Evolutionary conservation across 2,797 vertebrate genomes (phyloP).

Genomic region (Micrastur ruficollis): DNA sequence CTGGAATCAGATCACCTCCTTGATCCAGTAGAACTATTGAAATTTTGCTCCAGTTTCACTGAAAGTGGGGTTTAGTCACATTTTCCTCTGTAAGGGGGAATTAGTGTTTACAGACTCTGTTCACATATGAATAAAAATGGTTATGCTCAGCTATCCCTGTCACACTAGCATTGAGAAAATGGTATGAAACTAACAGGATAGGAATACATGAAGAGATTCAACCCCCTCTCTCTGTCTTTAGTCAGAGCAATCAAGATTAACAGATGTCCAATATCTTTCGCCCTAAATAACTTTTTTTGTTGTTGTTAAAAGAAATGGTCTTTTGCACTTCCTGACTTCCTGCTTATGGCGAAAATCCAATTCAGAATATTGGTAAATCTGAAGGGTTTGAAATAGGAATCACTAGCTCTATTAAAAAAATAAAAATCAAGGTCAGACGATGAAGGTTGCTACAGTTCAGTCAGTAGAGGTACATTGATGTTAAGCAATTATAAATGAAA

Average conservation of each 20-base stretch:
- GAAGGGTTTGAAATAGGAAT: background rate
- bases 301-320: background rate
- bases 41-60: background rate
- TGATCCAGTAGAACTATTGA: background rate
- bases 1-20: background rate
- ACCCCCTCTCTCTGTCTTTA: background rate
- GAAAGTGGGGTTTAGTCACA: background rate
- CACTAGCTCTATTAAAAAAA: background rate
- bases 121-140: background rate
- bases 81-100: background rate
- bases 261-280: background rate
- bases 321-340: background rate
- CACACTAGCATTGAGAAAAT: background rate
- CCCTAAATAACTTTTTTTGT: background rate
- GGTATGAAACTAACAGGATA: background rate
- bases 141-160: background rate
- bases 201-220: background rate
- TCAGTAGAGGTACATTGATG: background rate
- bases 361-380: background rate
- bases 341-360: background rate
- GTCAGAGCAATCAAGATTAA: background rate
- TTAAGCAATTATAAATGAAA: slow-evolving; percentile 6
- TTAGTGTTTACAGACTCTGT: background rate
- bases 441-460: background rate
- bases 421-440: background rate